A percentile compares a stretch with the other conserved stretches of the same genome.
phyloP scores from a whole-genome alignment of 2,888 invertebrate genomes.

The Conops quadrifasciatus region DNA sequence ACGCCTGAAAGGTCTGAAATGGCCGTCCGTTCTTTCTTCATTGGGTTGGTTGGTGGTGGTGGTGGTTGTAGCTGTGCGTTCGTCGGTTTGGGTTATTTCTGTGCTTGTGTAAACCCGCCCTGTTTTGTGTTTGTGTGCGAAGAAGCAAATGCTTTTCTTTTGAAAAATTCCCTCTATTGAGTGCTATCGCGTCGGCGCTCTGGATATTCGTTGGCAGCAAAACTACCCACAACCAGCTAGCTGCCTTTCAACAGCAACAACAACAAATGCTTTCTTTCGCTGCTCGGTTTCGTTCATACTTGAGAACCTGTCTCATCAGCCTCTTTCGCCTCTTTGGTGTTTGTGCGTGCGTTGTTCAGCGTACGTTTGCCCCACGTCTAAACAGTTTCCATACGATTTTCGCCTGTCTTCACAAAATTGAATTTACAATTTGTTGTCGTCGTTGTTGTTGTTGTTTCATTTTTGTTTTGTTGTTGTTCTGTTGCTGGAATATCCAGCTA shows the following conservation, averaged over 20 bases:
- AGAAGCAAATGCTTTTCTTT: background rate
- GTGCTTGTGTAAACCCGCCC: slow-evolving; percentile 25
- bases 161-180: slow-evolving; percentile 23
- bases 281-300: background rate
- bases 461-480: slow-evolving; percentile 31
- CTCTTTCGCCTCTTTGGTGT: background rate
- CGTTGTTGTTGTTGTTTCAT: slow-evolving; percentile 41
- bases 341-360: too few species aligned
- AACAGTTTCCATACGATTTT: slow-evolving; percentile 48
- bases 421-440: slow-evolving; percentile 54
- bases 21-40: slow-evolving; percentile 12
- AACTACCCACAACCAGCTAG: too few species aligned
- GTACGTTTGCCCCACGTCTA: background rate
- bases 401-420: slow-evolving; percentile 57
- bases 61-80: slow-evolving; percentile 15
- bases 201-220: background rate
- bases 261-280: slow-evolving; percentile 20
- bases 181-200: slow-evolving; percentile 23
- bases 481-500: slow-evolving; percentile 49
- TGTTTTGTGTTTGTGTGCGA: slow-evolving; percentile 11
- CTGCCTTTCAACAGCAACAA: background rate
- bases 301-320: background rate
- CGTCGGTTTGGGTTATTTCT: slow-evolving; percentile 40
- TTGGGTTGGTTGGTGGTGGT: too few species aligned
- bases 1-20: slow-evolving; percentile 9